A percentile compares a stretch with the other conserved stretches of the same genome.
These are phyloP conservation scores for Micromesistius poutassou DNA, from an alignment of 2,797 vertebrate species.

Conservation along the genomic window DNA sequence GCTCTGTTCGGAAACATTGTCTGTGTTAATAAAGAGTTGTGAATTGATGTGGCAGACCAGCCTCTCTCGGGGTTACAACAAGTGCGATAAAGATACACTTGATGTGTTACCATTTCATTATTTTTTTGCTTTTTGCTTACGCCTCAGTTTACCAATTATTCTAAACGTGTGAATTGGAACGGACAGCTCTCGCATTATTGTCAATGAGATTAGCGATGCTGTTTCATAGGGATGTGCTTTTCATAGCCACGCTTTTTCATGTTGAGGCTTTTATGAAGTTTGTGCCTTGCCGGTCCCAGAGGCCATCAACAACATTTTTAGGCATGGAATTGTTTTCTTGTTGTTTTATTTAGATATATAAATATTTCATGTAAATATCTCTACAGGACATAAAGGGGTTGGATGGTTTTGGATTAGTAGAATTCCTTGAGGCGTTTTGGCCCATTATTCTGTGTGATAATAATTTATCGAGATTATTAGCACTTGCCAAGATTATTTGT, in stretches of 20 bases:
- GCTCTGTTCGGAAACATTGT: slow-evolving; percentile 59
- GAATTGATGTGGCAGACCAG: slow-evolving; percentile 70
- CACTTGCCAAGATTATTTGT: background rate
- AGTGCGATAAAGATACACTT: slow-evolving; percentile 31
- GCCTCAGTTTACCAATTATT: slow-evolving; percentile 6
- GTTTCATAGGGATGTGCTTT: background rate
- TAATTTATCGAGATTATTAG: slow-evolving; percentile 47
- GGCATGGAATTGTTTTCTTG: background rate
- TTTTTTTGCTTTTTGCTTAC: background rate
- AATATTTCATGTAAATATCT: background rate
- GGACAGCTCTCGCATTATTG: slow-evolving; percentile 32
- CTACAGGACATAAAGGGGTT: background rate
- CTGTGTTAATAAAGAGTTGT: slow-evolving; percentile 67
- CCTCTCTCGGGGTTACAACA: slow-evolving; percentile 49
- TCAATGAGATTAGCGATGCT: slow-evolving; percentile 38
- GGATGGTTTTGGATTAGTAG: background rate
- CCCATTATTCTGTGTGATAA: slow-evolving; percentile 16
- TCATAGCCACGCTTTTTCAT: slow-evolving; percentile 35
- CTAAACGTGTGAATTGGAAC: slow-evolving; percentile 38
- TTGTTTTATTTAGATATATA: background rate
- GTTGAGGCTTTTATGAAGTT: slow-evolving; percentile 11
- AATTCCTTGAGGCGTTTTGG: background rate
- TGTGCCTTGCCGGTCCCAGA: background rate
- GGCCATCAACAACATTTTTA: background rate
- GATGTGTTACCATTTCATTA: background rate